phyloP scores from a whole-genome alignment of 2,113 vertebrate genomes.

The Ammodytes marinus region DNA sequence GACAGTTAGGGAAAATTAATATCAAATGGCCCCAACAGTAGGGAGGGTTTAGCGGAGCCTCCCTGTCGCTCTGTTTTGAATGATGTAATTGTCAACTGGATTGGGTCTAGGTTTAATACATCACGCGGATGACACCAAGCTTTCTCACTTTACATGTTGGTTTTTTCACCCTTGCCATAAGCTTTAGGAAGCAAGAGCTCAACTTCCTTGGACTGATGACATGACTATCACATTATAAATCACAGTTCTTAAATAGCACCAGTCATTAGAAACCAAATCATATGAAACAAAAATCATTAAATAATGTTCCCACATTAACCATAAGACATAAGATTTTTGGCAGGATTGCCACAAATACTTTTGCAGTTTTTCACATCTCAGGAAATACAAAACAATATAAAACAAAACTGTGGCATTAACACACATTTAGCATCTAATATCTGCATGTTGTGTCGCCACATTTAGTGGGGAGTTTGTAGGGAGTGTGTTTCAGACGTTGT shows the following conservation, averaged over 20 bases:
- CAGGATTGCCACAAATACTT: conserved; percentile 18
- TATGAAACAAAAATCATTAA: conserved; percentile 34
- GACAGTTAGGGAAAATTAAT: conserved; percentile 51
- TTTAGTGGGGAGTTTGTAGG: conserved; percentile 39
- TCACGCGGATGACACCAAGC: conserved; percentile 41
- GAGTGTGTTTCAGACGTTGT: conserved; percentile 51
- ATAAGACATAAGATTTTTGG: conserved; percentile 15
- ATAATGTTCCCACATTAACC: conserved; percentile 33
- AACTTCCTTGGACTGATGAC: conserved; percentile 43
- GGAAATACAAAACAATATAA: conserved; percentile 34
- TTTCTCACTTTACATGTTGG: conserved; percentile 53
- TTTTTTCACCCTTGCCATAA: conserved; percentile 24
- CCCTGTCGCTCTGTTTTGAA: conserved; percentile 40
- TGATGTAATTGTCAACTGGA: conserved; percentile 65
- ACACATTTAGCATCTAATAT: conserved; percentile 51
- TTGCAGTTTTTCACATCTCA: conserved; percentile 11
- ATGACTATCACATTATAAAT: conserved; percentile 47
- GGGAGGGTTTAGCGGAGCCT: conserved; percentile 24
- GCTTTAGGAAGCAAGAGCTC: conserved; percentile 19
- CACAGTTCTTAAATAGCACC: conserved; percentile 11
- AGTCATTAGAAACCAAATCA: conserved; percentile 26
- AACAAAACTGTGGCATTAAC: conserved; percentile 53
- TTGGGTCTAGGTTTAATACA: conserved; percentile 43
- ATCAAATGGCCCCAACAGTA: conserved; percentile 32
- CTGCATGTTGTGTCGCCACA: conserved; percentile 48